Base-by-base conservation (phyloP, 2,113 vertebrate genomes). In the Turnix velox region DNA sequence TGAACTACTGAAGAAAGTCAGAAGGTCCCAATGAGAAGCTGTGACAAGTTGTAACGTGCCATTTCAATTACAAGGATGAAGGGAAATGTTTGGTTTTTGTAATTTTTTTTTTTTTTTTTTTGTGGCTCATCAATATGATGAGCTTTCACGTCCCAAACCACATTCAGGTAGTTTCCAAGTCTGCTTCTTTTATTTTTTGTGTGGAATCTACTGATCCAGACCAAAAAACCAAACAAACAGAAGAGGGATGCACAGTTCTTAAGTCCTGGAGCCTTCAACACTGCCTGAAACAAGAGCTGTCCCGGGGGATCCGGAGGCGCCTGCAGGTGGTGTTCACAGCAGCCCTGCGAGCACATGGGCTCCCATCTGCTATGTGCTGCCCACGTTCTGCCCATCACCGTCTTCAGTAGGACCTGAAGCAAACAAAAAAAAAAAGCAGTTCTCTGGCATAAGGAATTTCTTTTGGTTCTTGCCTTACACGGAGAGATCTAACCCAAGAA, bases 61-160 rank as follows among this genome's bases (percentile, higher is more conserved):
- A 97, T 98, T 98, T 98, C 98, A 97, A 98, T 98, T 98, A 98
- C 86, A 93, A 95, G 95, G 87, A 95, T 68, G 87, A 96, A 74
- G 98, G 98, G 97, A 97, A 98, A 95, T 91, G 87, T 88, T 95
- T 92, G 87, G 88, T 78, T 19, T 71, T 40, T 48, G 15, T 52
- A 40, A 31, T 71, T 45, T 48, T 59, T 37, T 37, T 57, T 73
- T 52, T 52, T 52, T 71, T 54, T 63, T 74, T 94, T 87, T 93
- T 92, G 93, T 92, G n/a, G 82, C 98, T 99, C 99, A 99, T 99
- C 99, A 99, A 99, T 99, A 99, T 99, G 99, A 99, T 99, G 99
- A 99, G 98, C 98, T 97, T 98, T 98, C 98, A 96, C 66, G 96
- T 99, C 98, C 98, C 98, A 98, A 98, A 98, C 98, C 98, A 98